A percentile compares a stretch with the other conserved stretches of the same genome.
phyloP scores from a whole-genome alignment of 2,797 vertebrate genomes.

The Bovichtus diacanthus region DNA sequence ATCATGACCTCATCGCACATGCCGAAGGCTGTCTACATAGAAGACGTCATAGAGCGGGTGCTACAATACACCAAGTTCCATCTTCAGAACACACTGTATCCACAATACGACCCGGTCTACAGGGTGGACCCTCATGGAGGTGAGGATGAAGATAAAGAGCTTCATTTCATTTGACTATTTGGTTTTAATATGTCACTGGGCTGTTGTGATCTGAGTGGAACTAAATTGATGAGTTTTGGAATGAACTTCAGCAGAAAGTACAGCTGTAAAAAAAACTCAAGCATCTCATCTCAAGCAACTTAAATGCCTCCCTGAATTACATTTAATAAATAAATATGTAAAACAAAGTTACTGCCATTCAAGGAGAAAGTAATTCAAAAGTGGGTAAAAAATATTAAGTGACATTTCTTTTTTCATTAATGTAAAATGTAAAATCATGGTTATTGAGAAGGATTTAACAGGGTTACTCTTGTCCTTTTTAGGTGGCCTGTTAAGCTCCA shows the following conservation, averaged over 20 bases:
- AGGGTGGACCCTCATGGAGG: constrained; percentile 96
- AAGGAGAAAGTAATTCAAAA: background rate
- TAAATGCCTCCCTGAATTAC: background rate
- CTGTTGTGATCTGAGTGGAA: background rate
- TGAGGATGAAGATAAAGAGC: constrained; percentile 56
- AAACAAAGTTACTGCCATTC: background rate
- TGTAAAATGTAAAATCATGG: background rate
- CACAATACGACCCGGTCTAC: constrained; percentile 98
- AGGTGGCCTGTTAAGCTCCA: constrained; percentile 95
- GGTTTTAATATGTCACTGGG: background rate
- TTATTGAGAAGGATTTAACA: background rate
- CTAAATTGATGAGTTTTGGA: background rate
- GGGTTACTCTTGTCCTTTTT: constrained; percentile 15
- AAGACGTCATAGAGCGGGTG: constrained; percentile 97
- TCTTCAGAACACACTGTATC: constrained; percentile 97
- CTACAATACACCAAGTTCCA: constrained; percentile 98
- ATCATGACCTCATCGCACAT: constrained; percentile 98
- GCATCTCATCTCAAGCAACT: background rate
- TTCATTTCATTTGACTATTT: background rate
- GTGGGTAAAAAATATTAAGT: background rate
- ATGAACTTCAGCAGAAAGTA: background rate
- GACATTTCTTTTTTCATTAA: background rate
- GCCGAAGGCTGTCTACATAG: constrained; percentile 99
- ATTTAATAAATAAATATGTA: background rate
- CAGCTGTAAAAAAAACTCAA: background rate